Evolutionary conservation across 2,113 vertebrate genomes (phyloP).

Genomic region (Pelobates fuscus): DNA sequence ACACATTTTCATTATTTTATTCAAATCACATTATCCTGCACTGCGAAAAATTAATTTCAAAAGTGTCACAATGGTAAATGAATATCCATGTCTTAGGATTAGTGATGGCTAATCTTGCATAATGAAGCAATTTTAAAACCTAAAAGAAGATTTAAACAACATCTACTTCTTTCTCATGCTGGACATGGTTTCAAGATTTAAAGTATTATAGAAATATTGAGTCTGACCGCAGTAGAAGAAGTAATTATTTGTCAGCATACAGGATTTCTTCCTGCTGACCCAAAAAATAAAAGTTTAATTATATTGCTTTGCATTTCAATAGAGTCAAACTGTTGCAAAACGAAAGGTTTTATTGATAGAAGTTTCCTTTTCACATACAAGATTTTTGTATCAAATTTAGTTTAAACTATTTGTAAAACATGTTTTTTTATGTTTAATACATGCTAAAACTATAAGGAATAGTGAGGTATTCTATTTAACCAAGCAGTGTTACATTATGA

Average conservation of each 20-base stretch:
- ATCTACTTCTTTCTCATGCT: constrained; percentile 42
- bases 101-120: constrained; percentile 48
- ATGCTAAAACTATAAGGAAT: too few relatives aligned
- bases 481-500: too few relatives aligned
- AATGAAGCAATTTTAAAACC: constrained; percentile 50
- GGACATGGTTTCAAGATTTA: constrained; percentile 37
- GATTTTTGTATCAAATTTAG: too few relatives aligned
- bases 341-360: constrained; percentile 38
- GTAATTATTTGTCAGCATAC: constrained; percentile 46
- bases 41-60: constrained; percentile 49
- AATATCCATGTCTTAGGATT: constrained; percentile 48
- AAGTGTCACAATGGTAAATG: constrained; percentile 49
- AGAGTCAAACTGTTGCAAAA: constrained; percentile 39
- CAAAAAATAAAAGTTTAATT: constrained; percentile 47
- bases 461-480: too few relatives aligned
- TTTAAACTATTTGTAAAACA: too few relatives aligned
- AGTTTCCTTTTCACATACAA: constrained; percentile 36
- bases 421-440: too few relatives aligned
- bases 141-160: constrained; percentile 48
- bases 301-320: constrained; percentile 36
- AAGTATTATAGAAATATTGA: constrained; percentile 38
- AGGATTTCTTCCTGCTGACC: constrained; percentile 38
- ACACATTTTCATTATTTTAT: constrained; percentile 41
- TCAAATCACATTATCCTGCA: constrained; percentile 43
- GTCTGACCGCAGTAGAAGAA: constrained; percentile 31